Percentiles rank a stretch among this genome's conserved stretches.
These are phyloP conservation scores for Harpalus rubripes DNA, from an alignment of 2,888 invertebrate species.

Conservation along the genomic window DNA sequence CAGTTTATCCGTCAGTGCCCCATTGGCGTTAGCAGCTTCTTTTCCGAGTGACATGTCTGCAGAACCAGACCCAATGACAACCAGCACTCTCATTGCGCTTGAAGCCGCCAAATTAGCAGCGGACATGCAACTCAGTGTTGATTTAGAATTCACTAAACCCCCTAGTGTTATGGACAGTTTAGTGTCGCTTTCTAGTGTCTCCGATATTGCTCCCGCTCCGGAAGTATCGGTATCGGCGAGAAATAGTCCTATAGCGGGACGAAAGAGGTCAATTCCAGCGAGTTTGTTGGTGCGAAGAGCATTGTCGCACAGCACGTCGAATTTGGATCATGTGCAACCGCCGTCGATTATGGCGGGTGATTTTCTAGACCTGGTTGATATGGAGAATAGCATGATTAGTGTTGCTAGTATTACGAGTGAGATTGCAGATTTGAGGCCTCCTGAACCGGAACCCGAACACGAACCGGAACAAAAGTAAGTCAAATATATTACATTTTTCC, in stretches of 20 bases:
- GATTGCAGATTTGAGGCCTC: constrained; percentile 79
- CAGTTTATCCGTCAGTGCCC: constrained; percentile 88
- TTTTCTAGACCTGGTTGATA: constrained; percentile 81
- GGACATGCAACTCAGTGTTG: constrained; percentile 83
- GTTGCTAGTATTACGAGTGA: constrained; percentile 91
- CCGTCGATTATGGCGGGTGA: constrained; percentile 87
- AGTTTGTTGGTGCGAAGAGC: constrained; percentile 87
- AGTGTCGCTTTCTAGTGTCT: constrained; percentile 76
- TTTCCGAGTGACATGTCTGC: constrained; percentile 81
- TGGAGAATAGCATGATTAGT: constrained; percentile 91
- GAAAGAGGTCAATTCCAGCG: constrained; percentile 85
- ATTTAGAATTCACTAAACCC: constrained; percentile 87
- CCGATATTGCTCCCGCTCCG: constrained; percentile 68
- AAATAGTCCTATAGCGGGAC: constrained; percentile 73
- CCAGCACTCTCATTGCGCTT: constrained; percentile 85
- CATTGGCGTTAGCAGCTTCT: constrained; percentile 75
- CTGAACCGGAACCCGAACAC: constrained; percentile 20
- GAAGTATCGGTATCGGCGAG: constrained; percentile 69
- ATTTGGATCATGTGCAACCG: constrained; percentile 90
- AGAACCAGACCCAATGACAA: constrained; percentile 75
- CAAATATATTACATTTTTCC: no score
- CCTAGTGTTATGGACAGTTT: constrained; percentile 88
- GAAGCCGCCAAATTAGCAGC: constrained; percentile 84
- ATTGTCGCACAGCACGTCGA: constrained; percentile 80
- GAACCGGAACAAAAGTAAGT: constrained; percentile 30